A percentile compares a stretch with the other conserved stretches of the same genome.
These are phyloP conservation scores for Nymphalis urticae DNA, from an alignment of 2,888 invertebrate genomes.

Conservation along the genomic window DNA sequence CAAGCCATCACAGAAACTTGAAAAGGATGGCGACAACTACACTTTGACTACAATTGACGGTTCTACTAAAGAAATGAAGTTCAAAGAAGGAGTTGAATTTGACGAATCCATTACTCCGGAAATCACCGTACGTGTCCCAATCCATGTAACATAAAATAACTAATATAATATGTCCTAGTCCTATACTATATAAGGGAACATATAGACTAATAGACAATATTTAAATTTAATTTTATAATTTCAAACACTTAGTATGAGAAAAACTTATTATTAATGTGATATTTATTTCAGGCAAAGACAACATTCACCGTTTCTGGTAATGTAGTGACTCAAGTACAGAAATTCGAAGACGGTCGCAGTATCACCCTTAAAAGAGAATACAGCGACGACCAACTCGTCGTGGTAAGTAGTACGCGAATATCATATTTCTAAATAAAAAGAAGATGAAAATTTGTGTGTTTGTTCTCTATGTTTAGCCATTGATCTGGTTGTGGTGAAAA, in stretches of 20 bases:
- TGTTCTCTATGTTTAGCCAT: no score
- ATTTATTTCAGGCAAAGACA: constrained; percentile 52
- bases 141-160: neutral
- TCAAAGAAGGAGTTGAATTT: constrained; percentile 57
- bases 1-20: constrained; percentile 23
- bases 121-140: constrained; percentile 26
- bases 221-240: no score
- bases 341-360: constrained; percentile 40
- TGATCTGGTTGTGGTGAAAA: no score
- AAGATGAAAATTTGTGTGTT: no score
- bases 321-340: constrained; percentile 52
- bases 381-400: constrained; percentile 50
- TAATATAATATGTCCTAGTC: no score
- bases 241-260: no score
- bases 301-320: constrained; percentile 55
- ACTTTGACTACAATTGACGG: constrained; percentile 21
- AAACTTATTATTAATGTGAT: no score
- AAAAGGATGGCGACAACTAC: constrained; percentile 47
- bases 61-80: constrained; percentile 41
- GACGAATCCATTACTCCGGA: constrained; percentile 40
- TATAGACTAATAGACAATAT: no score
- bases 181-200: no score
- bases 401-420: constrained; percentile 47
- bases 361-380: constrained; percentile 54
- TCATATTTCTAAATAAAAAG: neutral